Base-by-base conservation (phyloP, 2,797 vertebrate species). In the Orestias chungarensis region DNA sequence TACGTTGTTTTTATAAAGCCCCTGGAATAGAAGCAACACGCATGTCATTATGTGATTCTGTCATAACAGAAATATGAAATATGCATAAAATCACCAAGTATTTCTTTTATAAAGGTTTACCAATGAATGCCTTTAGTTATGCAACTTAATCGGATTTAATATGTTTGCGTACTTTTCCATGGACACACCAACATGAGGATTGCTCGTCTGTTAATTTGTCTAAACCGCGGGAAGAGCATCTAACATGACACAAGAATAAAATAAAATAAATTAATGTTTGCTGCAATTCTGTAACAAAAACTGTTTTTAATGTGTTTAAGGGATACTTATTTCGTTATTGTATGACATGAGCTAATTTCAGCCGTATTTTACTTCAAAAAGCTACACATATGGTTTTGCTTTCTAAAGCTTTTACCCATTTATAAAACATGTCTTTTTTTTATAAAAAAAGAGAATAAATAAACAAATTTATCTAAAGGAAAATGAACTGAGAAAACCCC, bases 401-500 rank as follows among this genome's bases (percentile, higher is more conserved):
- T 69, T 44, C 4, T 1, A 71, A 38, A 1, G 4, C 18, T 46
- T 35, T 29, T 29, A 40, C 49, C 43, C 35, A 6, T 68, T 67
- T 47, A 52, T 12, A 67, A 57, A 4, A 2, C 43, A 31, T 77
- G 55, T n/a, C 49, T 27, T 81, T 76, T 57, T 27, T 81, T 76
- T 57, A 59, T 74, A 73, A 38, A n/a, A 33, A 35, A 70, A 66
- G 44, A 59, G n/a, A 74, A 18, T 71, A 83, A 70, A 68, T 87
- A 87, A 88, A 89, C 79, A 87, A 85, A 87, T 71, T 79, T 61
- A 57, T 61, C 57, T 35, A 78, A 81, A 83, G 77, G 55, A 71
- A 80, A 83, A 66, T 62, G 50, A 76, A 78, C 68, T 72, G 73
- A 81, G 66, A 78, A 80, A 82, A 85, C 66, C 67, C 31, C 59